Conservation (phyloP, 1,140 invertebrate genomes). For the Monomorium pharaonis region DNA sequence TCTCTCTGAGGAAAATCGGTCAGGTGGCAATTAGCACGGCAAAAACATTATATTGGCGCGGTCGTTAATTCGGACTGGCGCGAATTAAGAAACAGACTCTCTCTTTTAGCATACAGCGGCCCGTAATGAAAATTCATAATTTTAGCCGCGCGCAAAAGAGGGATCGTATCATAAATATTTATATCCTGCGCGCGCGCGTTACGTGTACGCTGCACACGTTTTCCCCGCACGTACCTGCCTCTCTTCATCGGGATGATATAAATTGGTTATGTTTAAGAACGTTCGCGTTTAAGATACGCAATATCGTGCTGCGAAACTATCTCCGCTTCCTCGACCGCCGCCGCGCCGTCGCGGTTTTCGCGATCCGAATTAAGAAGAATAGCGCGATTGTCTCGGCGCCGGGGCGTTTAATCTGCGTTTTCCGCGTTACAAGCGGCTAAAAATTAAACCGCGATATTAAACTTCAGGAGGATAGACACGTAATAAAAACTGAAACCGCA, state of each 20-base stretch:
- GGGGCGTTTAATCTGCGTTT: slow-evolving; percentile 21
- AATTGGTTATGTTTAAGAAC: slow-evolving; percentile 40
- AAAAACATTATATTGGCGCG: slow-evolving; percentile 11
- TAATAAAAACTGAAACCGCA: neutral
- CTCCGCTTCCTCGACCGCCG: neutral
- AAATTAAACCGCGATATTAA: slow-evolving; percentile 31
- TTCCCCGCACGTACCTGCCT: no score
- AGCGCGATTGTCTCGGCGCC: slow-evolving; percentile 11
- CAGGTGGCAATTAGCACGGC: slow-evolving; percentile 33
- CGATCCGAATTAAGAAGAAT: slow-evolving; percentile 42
- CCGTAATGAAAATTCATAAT: slow-evolving; percentile 56
- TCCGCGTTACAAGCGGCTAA: neutral
- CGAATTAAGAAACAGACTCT: slow-evolving; percentile 51
- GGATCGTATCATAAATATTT: slow-evolving; percentile 49
- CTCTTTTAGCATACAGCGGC: slow-evolving; percentile 11
- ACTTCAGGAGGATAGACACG: neutral
- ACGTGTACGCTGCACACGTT: neutral
- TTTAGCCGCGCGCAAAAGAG: neutral
- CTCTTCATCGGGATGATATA: slow-evolving; percentile 13
- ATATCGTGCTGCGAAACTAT: neutral
- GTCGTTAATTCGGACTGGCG: slow-evolving; percentile 21
- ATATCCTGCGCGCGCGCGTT: slow-evolving; percentile 18
- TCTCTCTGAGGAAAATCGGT: neutral
- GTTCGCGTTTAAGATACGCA: slow-evolving; percentile 16
- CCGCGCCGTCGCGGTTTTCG: slow-evolving; percentile 29